Percentiles rank a stretch among this genome's conserved stretches.
phyloP scores from a whole-genome alignment of 2,888 invertebrate species.

The Eupithecia subumbrata region DNA sequence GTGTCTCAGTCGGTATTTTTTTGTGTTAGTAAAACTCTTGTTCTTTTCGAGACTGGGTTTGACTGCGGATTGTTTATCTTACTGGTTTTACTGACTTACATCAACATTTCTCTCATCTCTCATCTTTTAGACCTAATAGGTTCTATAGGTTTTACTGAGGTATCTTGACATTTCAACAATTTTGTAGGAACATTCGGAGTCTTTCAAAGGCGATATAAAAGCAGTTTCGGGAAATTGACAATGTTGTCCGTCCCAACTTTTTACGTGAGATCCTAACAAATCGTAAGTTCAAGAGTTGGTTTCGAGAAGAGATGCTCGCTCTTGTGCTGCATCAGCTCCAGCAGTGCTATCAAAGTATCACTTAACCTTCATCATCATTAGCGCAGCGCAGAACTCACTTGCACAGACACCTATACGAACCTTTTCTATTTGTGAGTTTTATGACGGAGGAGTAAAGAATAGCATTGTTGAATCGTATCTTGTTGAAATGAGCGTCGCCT shows the following conservation, averaged over 20 bases:
- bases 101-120: not conserved
- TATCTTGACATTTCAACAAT: not conserved
- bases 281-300: not conserved
- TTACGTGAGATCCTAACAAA: not conserved
- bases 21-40: not conserved
- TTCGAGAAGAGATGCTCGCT: not conserved
- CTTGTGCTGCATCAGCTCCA: not conserved
- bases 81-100: not conserved
- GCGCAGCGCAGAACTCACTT: not conserved
- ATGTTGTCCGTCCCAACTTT: not conserved
- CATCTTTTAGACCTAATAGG: too few species aligned
- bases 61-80: not conserved
- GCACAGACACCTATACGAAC: not conserved
- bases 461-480: conserved; percentile 16
- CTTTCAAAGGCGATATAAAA: not conserved
- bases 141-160: not conserved
- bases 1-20: not conserved
- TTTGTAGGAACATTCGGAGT: not conserved
- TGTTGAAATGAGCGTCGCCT: conserved; percentile 16
- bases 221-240: not conserved
- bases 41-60: not conserved
- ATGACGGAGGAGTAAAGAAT: not conserved
- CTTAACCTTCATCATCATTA: not conserved
- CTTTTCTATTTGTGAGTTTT: not conserved
- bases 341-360: not conserved